Base-by-base conservation (phyloP, 1,140 invertebrate genomes). In the Aphelinus certus region DNA sequence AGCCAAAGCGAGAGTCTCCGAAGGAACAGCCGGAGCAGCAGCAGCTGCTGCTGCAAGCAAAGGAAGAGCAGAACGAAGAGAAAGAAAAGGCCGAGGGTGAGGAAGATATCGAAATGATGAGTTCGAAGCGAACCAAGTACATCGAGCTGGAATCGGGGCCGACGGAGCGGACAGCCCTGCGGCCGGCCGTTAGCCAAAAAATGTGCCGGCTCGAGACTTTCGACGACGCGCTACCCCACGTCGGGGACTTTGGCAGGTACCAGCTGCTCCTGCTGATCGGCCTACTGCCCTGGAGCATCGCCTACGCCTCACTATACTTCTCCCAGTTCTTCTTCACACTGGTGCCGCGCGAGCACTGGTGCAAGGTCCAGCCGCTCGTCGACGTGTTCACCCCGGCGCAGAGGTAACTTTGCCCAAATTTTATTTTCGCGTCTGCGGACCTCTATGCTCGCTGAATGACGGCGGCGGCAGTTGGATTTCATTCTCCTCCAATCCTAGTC, bases 171-270 rank as follows among this genome's bases (percentile, higher is more conserved):
- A 84, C 84, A 0, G 81, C 80, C 3, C 60, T 87, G 48, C 82
- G 78, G 60, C 71, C 79, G 26, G 3, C 42, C 3, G n/a, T n/a
- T 3, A 63, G 3, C 5, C 26, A 26, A 26, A 26, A 26, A 26
- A 26, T 26, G 26, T 26, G 26, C 26, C 85, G 84, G 78, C 79
- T 85, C 46, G 83, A 85, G 48, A 83, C 82, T 1, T 89, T 91
- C 70, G 89, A 91, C 70, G 88, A 90, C 51, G 79, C 90, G 2
- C 71, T 90, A 47, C 84, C 86, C 1, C 81, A 86, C 46, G 86
- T 90, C 42, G 90, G 90, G 0, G 88, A 90, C 73, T 91, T 90
- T 76, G 90, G 90, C 51, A 82, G 75, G 72, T 91, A 90, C 72
- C 90, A 91, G 73, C 85, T 88, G 77, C 71, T 85, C n/a, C 79